These are phyloP conservation scores for Cygnus buccinator DNA, from an alignment of 2,113 vertebrate genomes.

Conservation along the genomic window DNA sequence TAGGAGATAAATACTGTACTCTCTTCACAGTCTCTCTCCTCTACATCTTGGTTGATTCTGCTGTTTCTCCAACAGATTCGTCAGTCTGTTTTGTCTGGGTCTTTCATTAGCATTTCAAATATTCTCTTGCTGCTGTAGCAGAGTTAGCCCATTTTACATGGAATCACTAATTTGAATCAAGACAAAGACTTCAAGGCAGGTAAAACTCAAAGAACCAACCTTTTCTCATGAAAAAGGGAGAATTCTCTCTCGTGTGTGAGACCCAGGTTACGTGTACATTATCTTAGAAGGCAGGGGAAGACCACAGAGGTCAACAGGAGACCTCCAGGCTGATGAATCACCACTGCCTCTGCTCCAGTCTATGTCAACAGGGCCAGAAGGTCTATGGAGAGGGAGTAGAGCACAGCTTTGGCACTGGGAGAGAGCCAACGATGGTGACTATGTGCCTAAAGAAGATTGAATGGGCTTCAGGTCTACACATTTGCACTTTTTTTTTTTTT, in stretches of 20 bases:
- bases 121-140: background rate
- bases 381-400: background rate
- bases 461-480: background rate
- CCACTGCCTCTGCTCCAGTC: background rate
- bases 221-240: rapidly evolving
- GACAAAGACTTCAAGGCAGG: background rate
- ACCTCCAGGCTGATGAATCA: background rate
- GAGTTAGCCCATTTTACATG: background rate
- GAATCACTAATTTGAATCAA: background rate
- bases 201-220: background rate
- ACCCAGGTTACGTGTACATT: rapidly evolving
- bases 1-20: background rate
- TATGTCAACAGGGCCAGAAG: rapidly evolving
- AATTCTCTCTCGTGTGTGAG: background rate
- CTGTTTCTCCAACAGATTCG: background rate
- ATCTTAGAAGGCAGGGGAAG: background rate
- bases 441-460: background rate
- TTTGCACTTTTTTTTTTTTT: background rate
- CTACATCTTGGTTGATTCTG: background rate
- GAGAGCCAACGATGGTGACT: rapidly evolving
- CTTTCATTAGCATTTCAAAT: slow-evolving; percentile 38
- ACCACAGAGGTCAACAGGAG: background rate
- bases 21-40: background rate
- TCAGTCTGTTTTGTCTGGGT: slow-evolving; percentile 24
- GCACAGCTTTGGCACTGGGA: rapidly evolving